These are phyloP conservation scores for Allolobophora icterica DNA, from an alignment of 2,888 invertebrate species.

Conservation along the genomic window DNA sequence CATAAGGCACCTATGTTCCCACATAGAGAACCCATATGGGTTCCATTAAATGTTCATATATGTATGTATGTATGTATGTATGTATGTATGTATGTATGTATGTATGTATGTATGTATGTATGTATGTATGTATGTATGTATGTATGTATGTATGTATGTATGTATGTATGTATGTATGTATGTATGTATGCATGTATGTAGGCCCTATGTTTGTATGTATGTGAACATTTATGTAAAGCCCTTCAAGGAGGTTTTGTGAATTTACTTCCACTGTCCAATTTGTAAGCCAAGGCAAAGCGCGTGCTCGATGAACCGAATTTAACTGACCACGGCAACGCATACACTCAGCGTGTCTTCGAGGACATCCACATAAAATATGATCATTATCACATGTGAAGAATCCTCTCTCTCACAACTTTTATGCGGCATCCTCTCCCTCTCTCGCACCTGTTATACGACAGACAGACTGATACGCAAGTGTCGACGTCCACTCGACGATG, in stretches of 20 bases:
- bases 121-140: not conserved
- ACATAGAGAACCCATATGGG: no score
- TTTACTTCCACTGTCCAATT: not conserved
- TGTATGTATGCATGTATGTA: not conserved
- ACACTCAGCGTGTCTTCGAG: not conserved
- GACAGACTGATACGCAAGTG: not conserved
- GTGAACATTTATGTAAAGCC: not conserved
- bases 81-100: slow-evolving; percentile 7
- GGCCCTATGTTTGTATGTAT: not conserved
- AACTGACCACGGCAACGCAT: not conserved
- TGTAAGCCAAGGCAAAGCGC: not conserved
- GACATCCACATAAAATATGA: not conserved
- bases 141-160: slow-evolving; percentile 17
- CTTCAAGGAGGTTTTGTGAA: not conserved
- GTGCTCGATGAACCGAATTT: not conserved
- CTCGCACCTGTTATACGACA: not conserved
- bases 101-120: not conserved
- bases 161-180: slow-evolving; percentile 26
- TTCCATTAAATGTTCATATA: no score
- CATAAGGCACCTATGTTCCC: no score
- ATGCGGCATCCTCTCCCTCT: not conserved
- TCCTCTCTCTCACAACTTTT: slow-evolving; percentile 13
- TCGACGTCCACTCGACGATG: not conserved
- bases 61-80: not conserved
- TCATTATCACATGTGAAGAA: not conserved